Base-by-base conservation (phyloP, 1,140 invertebrate species). In the Gonatopus flavifemur region DNA sequence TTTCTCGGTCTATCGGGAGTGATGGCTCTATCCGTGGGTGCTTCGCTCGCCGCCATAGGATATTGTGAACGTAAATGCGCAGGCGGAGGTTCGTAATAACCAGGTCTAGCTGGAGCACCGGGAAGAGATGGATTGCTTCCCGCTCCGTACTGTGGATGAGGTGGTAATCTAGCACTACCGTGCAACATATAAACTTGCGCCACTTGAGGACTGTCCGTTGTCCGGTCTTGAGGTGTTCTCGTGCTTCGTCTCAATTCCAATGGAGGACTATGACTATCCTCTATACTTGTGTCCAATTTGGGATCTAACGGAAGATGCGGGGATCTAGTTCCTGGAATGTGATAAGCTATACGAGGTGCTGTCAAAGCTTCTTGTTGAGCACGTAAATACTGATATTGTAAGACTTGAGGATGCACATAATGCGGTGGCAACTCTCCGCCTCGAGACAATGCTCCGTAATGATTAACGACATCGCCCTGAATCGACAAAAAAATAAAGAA, bases 341-440 rank as follows among this genome's bases (percentile, higher is more conserved):
- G 79, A 39, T 78, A 78, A 1, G 73, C 59, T 33, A 78, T 72
- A 40, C 69, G 61, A 9, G 82, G 80, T 6, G 82, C 80, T 15
- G 81, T 78, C 19, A 83, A 57, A 22, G 70, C 82, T 55, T 85
- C 83, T 44, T 84, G 84, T 18, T 85, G 83, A 0, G 83, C 83
- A 13, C 88, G 82, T 35, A 90, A 77, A 62, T 86, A 89, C 68
- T 89, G 87, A 59, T 90, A 86, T 60, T 90, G 86, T 12, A 85
- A 71, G 38, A 85, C 81, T 57, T 85, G 83, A 4, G 82, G 80
- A 62, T 87, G 85, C 66, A 87, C 84, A 62, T 84, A 82, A 67
- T 84, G 75, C 21, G 80, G 59, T 24, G 69, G 67, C 12, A 74
- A 20, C 22, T 77, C 74, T 4, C 56, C 66, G 0, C 67, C 62